Evolutionary conservation across 2,113 vertebrate species (phyloP).

Genomic region (Cairina moschata): DNA sequence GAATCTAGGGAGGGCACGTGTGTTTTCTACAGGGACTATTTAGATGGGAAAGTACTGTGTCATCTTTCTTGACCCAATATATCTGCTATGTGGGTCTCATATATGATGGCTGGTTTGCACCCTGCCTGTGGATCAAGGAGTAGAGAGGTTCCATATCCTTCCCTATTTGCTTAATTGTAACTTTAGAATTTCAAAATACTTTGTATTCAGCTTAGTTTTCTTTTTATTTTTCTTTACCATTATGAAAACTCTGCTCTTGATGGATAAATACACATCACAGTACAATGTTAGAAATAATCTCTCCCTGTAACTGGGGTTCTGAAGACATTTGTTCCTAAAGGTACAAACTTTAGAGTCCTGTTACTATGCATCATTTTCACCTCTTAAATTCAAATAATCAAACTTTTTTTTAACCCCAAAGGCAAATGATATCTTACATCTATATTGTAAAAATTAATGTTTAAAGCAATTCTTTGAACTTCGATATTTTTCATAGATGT

Average conservation of each 20-base stretch:
- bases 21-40: not conserved
- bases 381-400: not conserved
- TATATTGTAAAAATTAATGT: not conserved
- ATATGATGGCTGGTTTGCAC: not conserved
- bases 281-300: not conserved
- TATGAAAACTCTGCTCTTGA: not conserved
- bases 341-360: not conserved
- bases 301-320: not conserved
- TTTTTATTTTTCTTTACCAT: not conserved
- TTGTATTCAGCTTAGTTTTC: not conserved
- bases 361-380: not conserved
- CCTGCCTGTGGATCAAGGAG: not conserved
- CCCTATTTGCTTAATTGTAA: not conserved
- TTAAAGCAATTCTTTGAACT: not conserved
- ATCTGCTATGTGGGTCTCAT: fast-evolving
- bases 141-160: not conserved
- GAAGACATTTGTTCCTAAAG: not conserved
- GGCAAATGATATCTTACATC: not conserved
- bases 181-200: not conserved
- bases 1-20: fast-evolving
- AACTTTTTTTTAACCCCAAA: not conserved
- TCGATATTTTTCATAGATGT: not conserved
- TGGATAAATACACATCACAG: not conserved
- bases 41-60: not conserved
- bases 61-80: fast-evolving